These are phyloP conservation scores for Sinocyclocheilus anshuiensis DNA, from an alignment of 2,113 vertebrate genomes.

Conservation along the genomic window DNA sequence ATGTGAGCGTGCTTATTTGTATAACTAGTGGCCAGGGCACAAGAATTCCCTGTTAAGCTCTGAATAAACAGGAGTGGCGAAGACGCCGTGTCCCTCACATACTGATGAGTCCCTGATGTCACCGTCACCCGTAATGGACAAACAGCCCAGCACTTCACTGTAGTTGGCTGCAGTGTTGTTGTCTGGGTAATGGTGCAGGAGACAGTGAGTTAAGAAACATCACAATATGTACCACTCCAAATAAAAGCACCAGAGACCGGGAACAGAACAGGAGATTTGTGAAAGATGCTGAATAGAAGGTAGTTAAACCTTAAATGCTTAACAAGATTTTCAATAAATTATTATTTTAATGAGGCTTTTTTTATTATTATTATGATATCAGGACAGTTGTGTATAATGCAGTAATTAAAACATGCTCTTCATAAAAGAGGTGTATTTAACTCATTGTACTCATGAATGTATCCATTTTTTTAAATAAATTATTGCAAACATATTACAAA, in stretches of 20 bases:
- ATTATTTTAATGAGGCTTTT: not conserved
- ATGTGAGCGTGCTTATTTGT: not conserved
- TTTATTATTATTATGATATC: not conserved
- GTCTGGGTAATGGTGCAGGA: conserved; percentile 27
- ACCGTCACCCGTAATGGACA: not conserved
- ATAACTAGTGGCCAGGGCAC: conserved; percentile 29
- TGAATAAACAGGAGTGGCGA: conserved; percentile 35
- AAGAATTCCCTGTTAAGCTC: conserved; percentile 27
- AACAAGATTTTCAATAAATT: not conserved
- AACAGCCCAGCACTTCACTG: not conserved
- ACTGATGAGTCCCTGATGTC: conserved; percentile 30
- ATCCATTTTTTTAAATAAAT: not conserved
- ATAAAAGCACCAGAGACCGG: not conserved
- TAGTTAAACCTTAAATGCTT: not conserved
- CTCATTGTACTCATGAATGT: not conserved
- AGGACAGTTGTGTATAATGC: not conserved
- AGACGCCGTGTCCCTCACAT: conserved; percentile 10
- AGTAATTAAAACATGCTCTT: not conserved
- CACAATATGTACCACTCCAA: conserved; percentile 19
- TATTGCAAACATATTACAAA: not conserved
- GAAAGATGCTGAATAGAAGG: not conserved
- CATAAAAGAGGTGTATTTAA: not conserved
- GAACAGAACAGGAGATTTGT: not conserved
- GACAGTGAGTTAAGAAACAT: conserved; percentile 15
- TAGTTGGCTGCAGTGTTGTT: conserved; percentile 12